Conservation (phyloP, 2,797 vertebrate genomes). For the Notolepis coatsorum region DNA sequence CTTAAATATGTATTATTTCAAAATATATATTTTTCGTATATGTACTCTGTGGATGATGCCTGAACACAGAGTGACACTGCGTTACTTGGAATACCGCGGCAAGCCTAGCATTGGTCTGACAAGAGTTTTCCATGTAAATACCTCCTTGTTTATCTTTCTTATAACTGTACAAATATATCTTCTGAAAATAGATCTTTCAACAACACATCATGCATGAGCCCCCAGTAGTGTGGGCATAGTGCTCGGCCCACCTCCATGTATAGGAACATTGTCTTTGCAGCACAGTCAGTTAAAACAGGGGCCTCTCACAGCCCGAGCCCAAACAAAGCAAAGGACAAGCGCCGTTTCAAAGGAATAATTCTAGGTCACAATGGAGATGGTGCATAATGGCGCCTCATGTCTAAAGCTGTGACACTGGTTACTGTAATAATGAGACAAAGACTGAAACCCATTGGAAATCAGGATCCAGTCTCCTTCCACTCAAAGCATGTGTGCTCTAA, state of each 20-base stretch:
- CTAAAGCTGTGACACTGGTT: slow-evolving; percentile 28
- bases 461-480: background rate
- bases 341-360: slow-evolving; percentile 66
- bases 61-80: background rate
- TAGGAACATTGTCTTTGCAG: slow-evolving; percentile 61
- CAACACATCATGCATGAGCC: background rate
- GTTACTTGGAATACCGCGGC: background rate
- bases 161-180: background rate
- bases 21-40: background rate
- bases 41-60: background rate
- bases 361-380: slow-evolving; percentile 75
- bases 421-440: slow-evolving; percentile 13
- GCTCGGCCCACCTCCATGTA: slow-evolving; percentile 36
- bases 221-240: slow-evolving; percentile 11
- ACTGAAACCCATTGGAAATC: slow-evolving; percentile 9
- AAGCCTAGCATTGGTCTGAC: background rate
- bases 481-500: background rate
- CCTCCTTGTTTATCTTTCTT: background rate
- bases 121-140: background rate
- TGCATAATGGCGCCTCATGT: slow-evolving; percentile 60
- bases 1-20: no score
- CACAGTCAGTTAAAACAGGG: slow-evolving; percentile 59
- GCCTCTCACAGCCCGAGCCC: slow-evolving; percentile 62
- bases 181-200: slow-evolving; percentile 2
- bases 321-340: slow-evolving; percentile 70